phyloP scores from a whole-genome alignment of 1,140 invertebrate genomes.

The Drosophila subobscura region DNA sequence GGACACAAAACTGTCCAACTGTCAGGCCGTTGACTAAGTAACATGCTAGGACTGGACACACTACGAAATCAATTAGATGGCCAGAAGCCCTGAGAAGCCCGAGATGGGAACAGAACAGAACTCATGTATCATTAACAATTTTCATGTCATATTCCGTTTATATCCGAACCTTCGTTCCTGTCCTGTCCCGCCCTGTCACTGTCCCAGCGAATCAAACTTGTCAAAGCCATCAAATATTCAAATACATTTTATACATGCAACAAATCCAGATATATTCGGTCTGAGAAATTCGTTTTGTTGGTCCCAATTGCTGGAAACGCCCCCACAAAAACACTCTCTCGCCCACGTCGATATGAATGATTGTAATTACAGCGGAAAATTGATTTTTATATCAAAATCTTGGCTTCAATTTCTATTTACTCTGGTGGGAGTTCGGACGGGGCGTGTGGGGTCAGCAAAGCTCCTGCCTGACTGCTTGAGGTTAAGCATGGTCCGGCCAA shows the following conservation, averaged over 20 bases:
- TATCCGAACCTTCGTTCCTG: conserved; percentile 11
- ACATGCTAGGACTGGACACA: conserved; percentile 46
- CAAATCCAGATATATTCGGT: conserved; percentile 21
- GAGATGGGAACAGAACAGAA: conserved; percentile 42
- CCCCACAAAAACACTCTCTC: conserved; percentile 21
- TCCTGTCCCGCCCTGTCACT: conserved; percentile 33
- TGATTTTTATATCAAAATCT: conserved; percentile 69
- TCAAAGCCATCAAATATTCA: conserved; percentile 74
- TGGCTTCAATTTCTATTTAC: conserved; percentile 35
- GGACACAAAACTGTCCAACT: conserved; percentile 54
- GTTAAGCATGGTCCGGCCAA: conserved; percentile 19
- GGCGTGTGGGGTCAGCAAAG: conserved; percentile 42
- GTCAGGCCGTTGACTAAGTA: conserved; percentile 56
- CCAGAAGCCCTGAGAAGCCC: conserved; percentile 8
- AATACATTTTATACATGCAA: conserved; percentile 76
- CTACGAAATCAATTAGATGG: conserved; percentile 72
- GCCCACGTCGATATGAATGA: not conserved
- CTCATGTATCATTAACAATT: conserved; percentile 81
- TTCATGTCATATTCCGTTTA: conserved; percentile 71
- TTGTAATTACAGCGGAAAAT: conserved; percentile 67
- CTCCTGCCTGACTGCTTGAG: conserved; percentile 14
- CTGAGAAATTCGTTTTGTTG: conserved; percentile 4
- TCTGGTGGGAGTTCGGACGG: conserved; percentile 14
- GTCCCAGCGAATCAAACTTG: conserved; percentile 45
- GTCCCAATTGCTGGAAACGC: conserved; percentile 47